Evolutionary conservation across 2,888 invertebrate species (phyloP), one percentile per base, ranked within the genome.

Genomic region (Chironomus tentans): DNA sequence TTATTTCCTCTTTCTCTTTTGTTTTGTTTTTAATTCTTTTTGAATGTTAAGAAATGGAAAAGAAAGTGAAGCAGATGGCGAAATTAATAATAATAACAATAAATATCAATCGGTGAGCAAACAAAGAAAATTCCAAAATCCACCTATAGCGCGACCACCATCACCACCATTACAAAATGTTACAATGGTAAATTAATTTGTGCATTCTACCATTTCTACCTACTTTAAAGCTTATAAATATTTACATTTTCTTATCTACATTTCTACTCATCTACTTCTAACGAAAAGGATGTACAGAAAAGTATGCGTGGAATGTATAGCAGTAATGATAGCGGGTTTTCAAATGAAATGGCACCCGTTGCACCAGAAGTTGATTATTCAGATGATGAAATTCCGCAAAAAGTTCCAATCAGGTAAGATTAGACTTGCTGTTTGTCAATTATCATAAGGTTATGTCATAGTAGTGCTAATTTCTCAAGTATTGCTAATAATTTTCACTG

Each of bases 331-430:
- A 94, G 94, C 79, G 95, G 95, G 15, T 95, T 95, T 83, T 93
- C 94, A 81, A 94, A 95, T 82, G 95, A 95, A 82, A 91, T 92
- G 10, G 88, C 88, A 46, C 94, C 94, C 3, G 91, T 91, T 28
- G 93, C 93, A 81, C 95, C 95, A 22, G 94, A 95, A 84, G 89
- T 94, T 77, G 94, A 95, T 84, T 94, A 95, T 83, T 94, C 94
- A 73, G 94, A 95, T 81, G 94, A 94, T 84, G 94, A 95, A 4
- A 48, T 71, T 28, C 72, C 72, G 24, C 87, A 80, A 85, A 86
- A 87, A 80, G 82, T 87, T 78, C 85, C 86, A 72, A 84, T 85
- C 80, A 85, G 87, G 87, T 87, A 82, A 83, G 83, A 73, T 70
- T 21, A n/a, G 13, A 68, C 24, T 38, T 38, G 38, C 10, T 38